Conservation (phyloP, 2,113 vertebrate species). For the Gavialis gangeticus region DNA sequence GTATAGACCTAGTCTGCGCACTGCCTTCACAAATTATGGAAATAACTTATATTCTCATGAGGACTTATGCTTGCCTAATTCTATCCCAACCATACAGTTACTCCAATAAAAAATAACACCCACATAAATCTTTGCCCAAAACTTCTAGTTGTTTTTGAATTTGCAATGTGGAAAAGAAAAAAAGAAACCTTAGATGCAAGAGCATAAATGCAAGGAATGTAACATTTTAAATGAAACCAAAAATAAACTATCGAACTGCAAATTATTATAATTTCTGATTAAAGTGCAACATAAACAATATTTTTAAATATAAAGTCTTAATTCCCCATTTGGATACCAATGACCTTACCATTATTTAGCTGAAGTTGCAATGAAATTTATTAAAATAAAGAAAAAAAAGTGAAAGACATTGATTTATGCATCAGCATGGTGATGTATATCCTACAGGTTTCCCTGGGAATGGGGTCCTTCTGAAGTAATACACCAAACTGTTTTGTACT, state of each 20-base stretch:
- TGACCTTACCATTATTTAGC: not conserved
- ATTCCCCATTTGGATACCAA: not conserved
- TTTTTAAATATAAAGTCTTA: too few species aligned
- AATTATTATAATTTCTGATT: not conserved
- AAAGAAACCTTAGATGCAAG: not conserved
- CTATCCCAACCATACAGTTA: too few species aligned
- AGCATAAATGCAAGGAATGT: not conserved
- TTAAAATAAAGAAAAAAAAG: not conserved
- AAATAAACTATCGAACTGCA: not conserved
- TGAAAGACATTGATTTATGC: not conserved
- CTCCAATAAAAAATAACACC: too few species aligned
- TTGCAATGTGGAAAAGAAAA: not conserved
- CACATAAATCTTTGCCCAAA: not conserved
- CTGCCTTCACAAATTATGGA: not conserved
- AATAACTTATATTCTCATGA: not conserved
- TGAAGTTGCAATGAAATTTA: not conserved
- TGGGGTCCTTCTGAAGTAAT: not conserved
- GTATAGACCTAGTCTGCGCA: accelerated
- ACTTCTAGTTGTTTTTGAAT: not conserved
- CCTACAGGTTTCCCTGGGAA: not conserved
- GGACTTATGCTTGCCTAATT: not conserved
- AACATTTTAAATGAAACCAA: not conserved
- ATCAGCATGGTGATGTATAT: not conserved
- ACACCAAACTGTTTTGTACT: not conserved
- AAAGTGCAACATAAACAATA: not conserved